Evolutionary conservation across 2,888 invertebrate genomes (phyloP).

Genomic region (Mythimna loreyi): DNA sequence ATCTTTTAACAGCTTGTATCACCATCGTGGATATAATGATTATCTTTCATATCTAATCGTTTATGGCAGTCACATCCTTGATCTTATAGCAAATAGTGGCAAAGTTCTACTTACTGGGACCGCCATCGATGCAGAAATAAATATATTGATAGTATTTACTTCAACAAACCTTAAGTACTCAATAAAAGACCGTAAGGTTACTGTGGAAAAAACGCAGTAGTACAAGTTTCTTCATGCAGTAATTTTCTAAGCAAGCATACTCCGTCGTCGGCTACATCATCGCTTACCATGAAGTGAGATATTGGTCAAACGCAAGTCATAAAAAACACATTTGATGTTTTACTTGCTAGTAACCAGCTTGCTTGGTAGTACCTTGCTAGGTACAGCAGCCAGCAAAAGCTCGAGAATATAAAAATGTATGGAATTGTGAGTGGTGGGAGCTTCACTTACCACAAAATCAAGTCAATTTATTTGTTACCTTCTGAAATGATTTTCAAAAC

Average conservation of each 20-base stretch:
- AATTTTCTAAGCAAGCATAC: too few species aligned
- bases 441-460: too few species aligned
- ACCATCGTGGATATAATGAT: slow-evolving; percentile 32
- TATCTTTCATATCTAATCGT: slow-evolving; percentile 25
- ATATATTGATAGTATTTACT: slow-evolving; percentile 60
- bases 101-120: slow-evolving; percentile 27
- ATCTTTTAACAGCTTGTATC: slow-evolving; percentile 23
- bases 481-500: too few species aligned
- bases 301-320: too few species aligned
- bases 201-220: slow-evolving; percentile 19
- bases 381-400: too few species aligned
- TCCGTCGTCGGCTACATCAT: too few species aligned
- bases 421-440: too few species aligned
- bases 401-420: too few species aligned
- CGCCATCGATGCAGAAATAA: slow-evolving; percentile 44
- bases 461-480: too few species aligned
- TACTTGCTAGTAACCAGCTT: too few species aligned
- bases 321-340: not conserved
- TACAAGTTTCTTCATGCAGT: not conserved
- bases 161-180: slow-evolving; percentile 47
- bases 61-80: slow-evolving; percentile 36
- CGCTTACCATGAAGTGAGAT: too few species aligned
- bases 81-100: slow-evolving; percentile 19
- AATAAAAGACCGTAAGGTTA: slow-evolving; percentile 4
- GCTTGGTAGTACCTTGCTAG: too few species aligned